Conservation (phyloP, 2,797 vertebrate genomes). For the Miichthys miiuy region DNA sequence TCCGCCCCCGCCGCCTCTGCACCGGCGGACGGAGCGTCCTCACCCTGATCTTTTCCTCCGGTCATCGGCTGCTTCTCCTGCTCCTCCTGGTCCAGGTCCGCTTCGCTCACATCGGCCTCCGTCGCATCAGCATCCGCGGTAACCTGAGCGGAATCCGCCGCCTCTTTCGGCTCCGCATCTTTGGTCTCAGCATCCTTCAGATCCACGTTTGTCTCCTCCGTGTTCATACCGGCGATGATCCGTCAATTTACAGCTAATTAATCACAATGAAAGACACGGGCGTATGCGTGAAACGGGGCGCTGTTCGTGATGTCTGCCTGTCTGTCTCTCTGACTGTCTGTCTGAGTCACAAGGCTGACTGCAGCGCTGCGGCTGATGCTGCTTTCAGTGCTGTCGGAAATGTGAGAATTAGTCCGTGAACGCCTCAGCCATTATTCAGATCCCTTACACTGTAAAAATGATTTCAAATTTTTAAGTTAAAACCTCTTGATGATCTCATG, state of each 20-base stretch:
- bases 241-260: background rate
- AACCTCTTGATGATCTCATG: too few species aligned
- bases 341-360: background rate
- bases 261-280: background rate
- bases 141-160: conserved; percentile 65
- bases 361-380: background rate
- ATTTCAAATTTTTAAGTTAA: too few species aligned
- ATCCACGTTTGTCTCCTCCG: conserved; percentile 67
- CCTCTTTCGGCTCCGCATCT: conserved; percentile 51
- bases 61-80: conserved; percentile 90
- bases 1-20: conserved; percentile 59
- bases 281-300: background rate
- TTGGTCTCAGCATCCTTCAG: conserved; percentile 78
- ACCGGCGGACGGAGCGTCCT: conserved; percentile 44
- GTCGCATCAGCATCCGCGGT: conserved; percentile 73
- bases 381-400: conserved; percentile 25
- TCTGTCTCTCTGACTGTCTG: background rate
- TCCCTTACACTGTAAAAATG: too few species aligned
- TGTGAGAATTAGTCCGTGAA: background rate
- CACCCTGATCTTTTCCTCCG: conserved; percentile 51
- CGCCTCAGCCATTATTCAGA: background rate
- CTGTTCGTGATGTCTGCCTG: background rate
- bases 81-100: conserved; percentile 89
- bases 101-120: conserved; percentile 89
- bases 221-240: conserved; percentile 37